Evolutionary conservation across 1,140 invertebrate genomes (phyloP).

Genomic region (Aphelinus atriplicis): DNA sequence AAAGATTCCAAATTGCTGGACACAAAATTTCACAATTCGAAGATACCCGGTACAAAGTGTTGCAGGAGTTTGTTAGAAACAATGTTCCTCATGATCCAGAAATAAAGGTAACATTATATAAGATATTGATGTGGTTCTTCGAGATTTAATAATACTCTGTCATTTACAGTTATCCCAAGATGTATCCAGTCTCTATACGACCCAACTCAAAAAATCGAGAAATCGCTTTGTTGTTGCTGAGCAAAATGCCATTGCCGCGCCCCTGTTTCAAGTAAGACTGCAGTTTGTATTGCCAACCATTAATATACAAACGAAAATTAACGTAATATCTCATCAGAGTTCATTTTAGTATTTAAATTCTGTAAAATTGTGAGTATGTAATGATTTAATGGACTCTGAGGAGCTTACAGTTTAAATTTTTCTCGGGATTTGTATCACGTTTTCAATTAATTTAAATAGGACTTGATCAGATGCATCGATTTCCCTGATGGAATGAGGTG

Average conservation of each 20-base stretch:
- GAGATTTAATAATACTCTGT: neutral
- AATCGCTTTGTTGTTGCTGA: conserved; percentile 33
- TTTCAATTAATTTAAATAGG: no score
- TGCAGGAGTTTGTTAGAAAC: conserved; percentile 46
- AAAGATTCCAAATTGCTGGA: conserved; percentile 45
- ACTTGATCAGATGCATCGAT: no score
- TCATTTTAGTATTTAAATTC: neutral
- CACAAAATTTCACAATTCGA: conserved; percentile 43
- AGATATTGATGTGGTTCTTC: neutral
- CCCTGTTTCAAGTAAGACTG: conserved; percentile 48
- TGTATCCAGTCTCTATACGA: conserved; percentile 42
- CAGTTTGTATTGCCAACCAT: neutral
- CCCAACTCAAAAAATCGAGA: conserved; percentile 41
- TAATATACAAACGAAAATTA: neutral
- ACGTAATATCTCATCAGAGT: neutral
- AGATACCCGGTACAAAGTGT: conserved; percentile 49
- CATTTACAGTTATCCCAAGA: conserved; percentile 47
- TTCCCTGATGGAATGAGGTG: no score
- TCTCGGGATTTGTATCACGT: no score
- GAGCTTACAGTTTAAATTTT: no score
- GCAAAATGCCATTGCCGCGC: conserved; percentile 48
- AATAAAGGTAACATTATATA: conserved; percentile 41
- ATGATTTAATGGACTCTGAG: no score
- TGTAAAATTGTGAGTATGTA: no score
- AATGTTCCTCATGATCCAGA: conserved; percentile 46